Evolutionary conservation across 2,797 vertebrate species (phyloP).

Genomic region (Chelonia mydas): DNA sequence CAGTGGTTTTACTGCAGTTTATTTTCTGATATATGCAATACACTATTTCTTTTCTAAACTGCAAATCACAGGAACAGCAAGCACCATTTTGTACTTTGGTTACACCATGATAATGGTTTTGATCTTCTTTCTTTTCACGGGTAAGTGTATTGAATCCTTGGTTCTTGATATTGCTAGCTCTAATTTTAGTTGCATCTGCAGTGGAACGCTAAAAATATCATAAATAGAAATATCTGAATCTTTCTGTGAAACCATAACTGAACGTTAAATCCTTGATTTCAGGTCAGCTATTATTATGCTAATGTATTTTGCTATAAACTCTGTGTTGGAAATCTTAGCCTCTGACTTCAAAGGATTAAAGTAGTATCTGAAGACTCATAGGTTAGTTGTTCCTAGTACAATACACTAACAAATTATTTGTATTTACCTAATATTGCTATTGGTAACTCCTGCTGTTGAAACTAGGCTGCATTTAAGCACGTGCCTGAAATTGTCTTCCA

Average conservation of each 20-base stretch:
- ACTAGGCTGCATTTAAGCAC: background rate
- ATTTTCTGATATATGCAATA: constrained; percentile 93
- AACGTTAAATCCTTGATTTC: background rate
- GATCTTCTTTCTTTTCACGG: constrained; percentile 96
- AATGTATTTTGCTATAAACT: background rate
- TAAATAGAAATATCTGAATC: background rate
- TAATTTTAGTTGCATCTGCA: background rate
- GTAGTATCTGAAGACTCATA: background rate
- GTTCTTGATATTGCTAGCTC: background rate
- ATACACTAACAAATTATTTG: background rate
- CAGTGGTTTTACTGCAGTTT: constrained; percentile 94
- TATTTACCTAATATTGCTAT: background rate
- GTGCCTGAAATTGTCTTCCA: background rate
- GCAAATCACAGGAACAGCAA: constrained; percentile 93
- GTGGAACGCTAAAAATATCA: background rate
- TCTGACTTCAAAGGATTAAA: background rate
- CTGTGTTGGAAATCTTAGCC: background rate
- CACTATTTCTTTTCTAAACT: constrained; percentile 97
- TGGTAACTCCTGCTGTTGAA: background rate
- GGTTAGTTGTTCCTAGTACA: background rate
- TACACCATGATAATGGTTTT: constrained; percentile 97
- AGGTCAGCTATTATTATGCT: background rate
- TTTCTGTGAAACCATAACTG: background rate
- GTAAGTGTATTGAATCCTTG: constrained; percentile 70
- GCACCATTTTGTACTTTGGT: constrained; percentile 94